Evolutionary conservation across 2,888 invertebrate species (phyloP).

Genomic region (Drosophila atroscutellata): DNA sequence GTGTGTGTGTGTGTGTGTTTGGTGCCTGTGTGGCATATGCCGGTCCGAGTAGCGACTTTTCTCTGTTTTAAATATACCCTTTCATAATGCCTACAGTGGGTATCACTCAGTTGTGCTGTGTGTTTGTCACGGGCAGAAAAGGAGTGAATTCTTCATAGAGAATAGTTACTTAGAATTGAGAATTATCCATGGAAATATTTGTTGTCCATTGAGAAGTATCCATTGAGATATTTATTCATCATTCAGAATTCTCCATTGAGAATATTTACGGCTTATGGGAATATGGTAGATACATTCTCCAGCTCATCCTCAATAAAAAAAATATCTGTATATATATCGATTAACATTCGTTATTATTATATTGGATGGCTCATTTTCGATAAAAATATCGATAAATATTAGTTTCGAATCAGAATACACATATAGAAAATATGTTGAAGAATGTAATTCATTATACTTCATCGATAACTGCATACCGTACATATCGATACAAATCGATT

Average conservation of each 20-base stretch:
- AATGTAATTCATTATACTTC: neutral
- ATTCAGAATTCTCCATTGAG: neutral
- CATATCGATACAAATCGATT: neutral
- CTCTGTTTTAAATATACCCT: slow-evolving; percentile 25
- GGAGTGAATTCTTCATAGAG: neutral
- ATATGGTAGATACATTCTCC: neutral
- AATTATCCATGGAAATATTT: neutral
- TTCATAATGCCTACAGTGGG: neutral
- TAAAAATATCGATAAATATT: neutral
- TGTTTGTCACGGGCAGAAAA: neutral
- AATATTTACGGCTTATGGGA: neutral
- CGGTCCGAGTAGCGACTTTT: slow-evolving; percentile 42
- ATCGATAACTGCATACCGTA: neutral
- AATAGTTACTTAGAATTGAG: neutral
- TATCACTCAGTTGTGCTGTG: no score
- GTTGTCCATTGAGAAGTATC: neutral
- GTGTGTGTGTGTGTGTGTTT: slow-evolving; percentile 20
- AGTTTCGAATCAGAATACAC: no score
- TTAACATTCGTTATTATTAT: no score
- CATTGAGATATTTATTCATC: neutral
- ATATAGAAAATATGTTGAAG: no score
- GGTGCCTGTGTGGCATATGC: slow-evolving; percentile 56
- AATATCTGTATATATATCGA: neutral
- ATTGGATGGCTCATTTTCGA: neutral
- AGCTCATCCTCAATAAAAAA: neutral